Evolutionary conservation across 2,797 vertebrate species (phyloP).

Genomic region (Myotis daubentonii): DNA sequence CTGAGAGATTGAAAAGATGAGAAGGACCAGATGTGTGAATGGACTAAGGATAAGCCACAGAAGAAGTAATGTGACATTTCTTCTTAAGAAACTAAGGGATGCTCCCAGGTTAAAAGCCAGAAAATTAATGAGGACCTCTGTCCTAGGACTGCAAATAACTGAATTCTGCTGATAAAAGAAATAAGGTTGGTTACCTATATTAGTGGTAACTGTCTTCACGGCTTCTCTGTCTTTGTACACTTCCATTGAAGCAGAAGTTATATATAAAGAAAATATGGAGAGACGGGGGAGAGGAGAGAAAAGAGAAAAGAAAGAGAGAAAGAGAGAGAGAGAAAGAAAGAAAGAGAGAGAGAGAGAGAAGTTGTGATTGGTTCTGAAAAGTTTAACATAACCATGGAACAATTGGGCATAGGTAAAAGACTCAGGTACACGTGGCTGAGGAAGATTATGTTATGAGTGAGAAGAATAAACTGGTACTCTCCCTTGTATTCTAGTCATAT

Average conservation of each 20-base stretch:
- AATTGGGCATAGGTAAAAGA: background rate
- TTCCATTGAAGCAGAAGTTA: background rate
- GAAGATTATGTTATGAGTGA: background rate
- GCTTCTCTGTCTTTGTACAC: background rate
- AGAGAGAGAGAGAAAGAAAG: too few species aligned
- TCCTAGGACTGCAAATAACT: background rate
- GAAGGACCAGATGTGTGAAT: background rate
- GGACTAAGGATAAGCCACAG: background rate
- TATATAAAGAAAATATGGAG: background rate
- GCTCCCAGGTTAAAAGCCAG: background rate
- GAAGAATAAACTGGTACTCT: background rate
- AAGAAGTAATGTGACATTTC: background rate
- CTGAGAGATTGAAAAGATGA: background rate
- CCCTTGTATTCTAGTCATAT: background rate
- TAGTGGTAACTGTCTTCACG: too few species aligned
- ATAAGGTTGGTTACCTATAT: background rate
- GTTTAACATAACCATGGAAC: background rate
- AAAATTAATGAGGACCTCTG: background rate
- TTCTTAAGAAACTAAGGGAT: background rate
- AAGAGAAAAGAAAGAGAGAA: too few species aligned
- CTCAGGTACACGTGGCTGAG: background rate
- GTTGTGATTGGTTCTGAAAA: background rate
- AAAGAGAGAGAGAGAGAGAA: too few species aligned
- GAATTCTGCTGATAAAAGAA: background rate
- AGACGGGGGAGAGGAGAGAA: background rate